Base-by-base conservation (phyloP, 2,888 invertebrate species). In the Steinernema scapterisci region DNA sequence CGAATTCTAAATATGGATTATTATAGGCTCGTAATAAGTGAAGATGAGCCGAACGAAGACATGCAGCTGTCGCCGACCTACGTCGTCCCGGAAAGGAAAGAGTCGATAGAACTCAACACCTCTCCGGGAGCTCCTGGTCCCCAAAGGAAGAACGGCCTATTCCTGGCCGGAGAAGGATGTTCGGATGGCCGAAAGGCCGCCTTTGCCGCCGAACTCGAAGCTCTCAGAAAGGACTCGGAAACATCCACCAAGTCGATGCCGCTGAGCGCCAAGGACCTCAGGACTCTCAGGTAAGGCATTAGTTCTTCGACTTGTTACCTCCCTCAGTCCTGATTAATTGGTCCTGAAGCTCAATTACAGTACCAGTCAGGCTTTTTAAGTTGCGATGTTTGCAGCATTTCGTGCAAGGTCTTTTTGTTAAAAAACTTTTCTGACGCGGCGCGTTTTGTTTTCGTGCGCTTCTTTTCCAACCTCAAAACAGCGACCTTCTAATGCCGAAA, bases 181-280 rank as follows among this genome's bases (percentile, higher is more conserved):
- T 77, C 73, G 27, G 48, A 48, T 44, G 77, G 74, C 13, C 72
- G 73, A 31, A 51, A 82, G 80, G 54, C 73, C 45, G 63, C 73
- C 11, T 79, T 78, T 63, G 78, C 76, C n/a, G 82, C 80, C 25
- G 86, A 85, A 73, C 77, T 86, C 27, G 86, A 85, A 48, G 82
- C 81, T 6, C 76, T 86, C 48, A 75, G 86, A 27, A 86, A 86
- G 52, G 84, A 83, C 72, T 86, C 86, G 2, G 80, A 79, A 74
- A 79, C 81, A 38, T 85, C 84, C 7, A 78, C 82, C 48, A 78
- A 78, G 19, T 82, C 82, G 6, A 74, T 63, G 63, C 63, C 63
- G 16, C 38, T 63, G 27, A 63, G 63, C 27, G 63, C 63, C 11
- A 63, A 25, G 19, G 63, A 63, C 25, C 6, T 31, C 5, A 63